Conservation (phyloP, 2,888 invertebrate species). For the Lasioglossum malachurum region DNA sequence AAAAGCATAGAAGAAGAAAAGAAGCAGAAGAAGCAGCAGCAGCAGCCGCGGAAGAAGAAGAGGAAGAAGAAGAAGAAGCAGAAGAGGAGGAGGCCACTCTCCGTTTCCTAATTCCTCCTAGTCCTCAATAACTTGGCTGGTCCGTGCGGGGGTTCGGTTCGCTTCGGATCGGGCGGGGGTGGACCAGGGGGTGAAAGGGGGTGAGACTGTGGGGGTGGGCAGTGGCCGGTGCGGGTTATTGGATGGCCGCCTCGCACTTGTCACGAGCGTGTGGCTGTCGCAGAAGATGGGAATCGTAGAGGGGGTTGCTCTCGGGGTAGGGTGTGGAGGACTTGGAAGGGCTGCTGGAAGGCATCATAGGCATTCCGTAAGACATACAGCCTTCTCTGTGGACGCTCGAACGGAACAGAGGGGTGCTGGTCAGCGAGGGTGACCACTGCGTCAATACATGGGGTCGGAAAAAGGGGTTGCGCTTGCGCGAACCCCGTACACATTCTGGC, state of each 20-base stretch:
- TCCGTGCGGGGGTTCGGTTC: slow-evolving; percentile 46
- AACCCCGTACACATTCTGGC: slow-evolving; percentile 71
- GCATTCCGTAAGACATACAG: slow-evolving; percentile 83
- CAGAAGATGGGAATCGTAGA: slow-evolving; percentile 50
- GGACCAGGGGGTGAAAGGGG: slow-evolving; percentile 2
- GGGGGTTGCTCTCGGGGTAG: slow-evolving; percentile 50
- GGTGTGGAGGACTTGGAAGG: slow-evolving; percentile 66
- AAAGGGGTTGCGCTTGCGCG: slow-evolving; percentile 82
- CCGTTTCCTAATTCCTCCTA: slow-evolving; percentile 73
- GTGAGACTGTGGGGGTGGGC: slow-evolving; percentile 65
- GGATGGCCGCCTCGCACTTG: slow-evolving; percentile 82
- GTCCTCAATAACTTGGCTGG: slow-evolving; percentile 76
- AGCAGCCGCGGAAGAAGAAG: not conserved
- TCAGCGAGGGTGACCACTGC: slow-evolving; percentile 82
- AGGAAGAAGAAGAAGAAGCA: not conserved
- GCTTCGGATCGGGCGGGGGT: slow-evolving; percentile 12
- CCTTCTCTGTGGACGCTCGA: slow-evolving; percentile 75
- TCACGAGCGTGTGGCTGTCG: slow-evolving; percentile 79
- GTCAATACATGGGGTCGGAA: slow-evolving; percentile 83
- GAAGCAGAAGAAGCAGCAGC: not conserved
- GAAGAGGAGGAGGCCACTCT: slow-evolving; percentile 41
- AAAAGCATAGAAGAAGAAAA: not conserved
- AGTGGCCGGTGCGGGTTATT: slow-evolving; percentile 82
- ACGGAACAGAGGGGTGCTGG: slow-evolving; percentile 78
- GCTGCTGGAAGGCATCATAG: slow-evolving; percentile 80